phyloP scores from a whole-genome alignment of 2,113 vertebrate genomes.

The Percopsis transmontana region DNA sequence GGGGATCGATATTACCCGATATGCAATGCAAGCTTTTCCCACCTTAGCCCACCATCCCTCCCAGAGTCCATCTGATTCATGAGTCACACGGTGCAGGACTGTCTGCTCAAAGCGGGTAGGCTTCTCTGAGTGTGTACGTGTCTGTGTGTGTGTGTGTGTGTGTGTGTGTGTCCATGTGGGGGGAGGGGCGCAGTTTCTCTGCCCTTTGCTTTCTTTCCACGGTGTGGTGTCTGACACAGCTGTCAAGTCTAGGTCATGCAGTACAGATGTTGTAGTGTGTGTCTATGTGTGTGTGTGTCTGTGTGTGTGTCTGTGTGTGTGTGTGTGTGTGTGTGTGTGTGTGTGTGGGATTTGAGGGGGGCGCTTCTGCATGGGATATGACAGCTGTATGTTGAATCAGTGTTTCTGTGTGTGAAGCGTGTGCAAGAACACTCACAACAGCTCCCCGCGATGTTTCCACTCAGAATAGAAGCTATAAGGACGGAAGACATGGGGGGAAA shows the following conservation, averaged over 20 bases:
- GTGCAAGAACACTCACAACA: too few relatives aligned
- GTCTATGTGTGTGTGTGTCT: background rate
- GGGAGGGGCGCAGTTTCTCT: constrained; percentile 24
- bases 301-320: constrained; percentile 7
- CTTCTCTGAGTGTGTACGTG: background rate
- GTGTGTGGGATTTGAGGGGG: background rate
- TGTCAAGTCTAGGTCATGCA: background rate
- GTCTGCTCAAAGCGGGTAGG: constrained; percentile 21
- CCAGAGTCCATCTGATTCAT: constrained; percentile 66
- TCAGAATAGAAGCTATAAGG: constrained; percentile 17
- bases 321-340: constrained; percentile 13
- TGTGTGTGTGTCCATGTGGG: constrained; percentile 31
- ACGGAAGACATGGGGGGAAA: background rate
- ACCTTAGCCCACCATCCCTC: background rate
- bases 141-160: constrained; percentile 31
- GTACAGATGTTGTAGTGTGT: constrained; percentile 9
- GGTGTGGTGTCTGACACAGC: constrained; percentile 13
- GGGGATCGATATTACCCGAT: constrained; percentile 59
- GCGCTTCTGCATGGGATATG: background rate
- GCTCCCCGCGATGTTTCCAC: constrained; percentile 24
- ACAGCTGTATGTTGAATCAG: constrained; percentile 5
- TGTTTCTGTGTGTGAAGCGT: too few relatives aligned
- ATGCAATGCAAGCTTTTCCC: constrained; percentile 53
- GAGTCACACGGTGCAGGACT: constrained; percentile 53
- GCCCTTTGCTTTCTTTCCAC: constrained; percentile 9